Conservation (phyloP, 2,797 vertebrate species). For the Sebastes dallii region DNA sequence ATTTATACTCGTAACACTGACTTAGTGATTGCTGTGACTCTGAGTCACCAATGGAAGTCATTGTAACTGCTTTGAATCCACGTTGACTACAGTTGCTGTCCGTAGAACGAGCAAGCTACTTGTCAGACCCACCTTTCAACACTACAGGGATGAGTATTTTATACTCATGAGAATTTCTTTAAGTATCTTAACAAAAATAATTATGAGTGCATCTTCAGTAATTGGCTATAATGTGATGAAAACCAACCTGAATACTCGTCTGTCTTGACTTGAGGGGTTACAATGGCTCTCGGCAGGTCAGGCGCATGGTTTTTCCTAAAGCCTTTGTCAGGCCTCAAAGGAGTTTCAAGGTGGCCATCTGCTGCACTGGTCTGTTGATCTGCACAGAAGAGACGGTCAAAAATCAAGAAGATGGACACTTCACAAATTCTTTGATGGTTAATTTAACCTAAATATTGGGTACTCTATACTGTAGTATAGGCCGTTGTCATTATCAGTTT, state of each 20-base stretch:
- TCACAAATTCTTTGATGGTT: not conserved
- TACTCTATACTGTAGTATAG: not conserved
- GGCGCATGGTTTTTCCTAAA: not conserved
- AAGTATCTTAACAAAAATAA: not conserved
- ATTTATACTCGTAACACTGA: not conserved
- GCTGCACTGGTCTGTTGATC: slow-evolving; percentile 37
- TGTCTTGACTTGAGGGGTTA: slow-evolving; percentile 36
- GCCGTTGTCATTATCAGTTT: not conserved
- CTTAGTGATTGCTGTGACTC: not conserved
- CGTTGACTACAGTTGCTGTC: not conserved
- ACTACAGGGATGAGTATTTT: not conserved
- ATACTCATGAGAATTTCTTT: no score
- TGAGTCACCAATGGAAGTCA: not conserved
- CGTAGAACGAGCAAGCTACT: not conserved
- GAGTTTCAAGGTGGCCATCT: slow-evolving; percentile 47
- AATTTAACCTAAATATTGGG: not conserved
- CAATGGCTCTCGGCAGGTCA: slow-evolving; percentile 42
- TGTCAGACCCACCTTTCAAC: not conserved
- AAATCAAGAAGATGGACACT: not conserved
- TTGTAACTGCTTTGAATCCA: not conserved
- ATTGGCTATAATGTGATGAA: not conserved
- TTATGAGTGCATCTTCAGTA: not conserved
- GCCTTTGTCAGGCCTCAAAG: slow-evolving; percentile 11
- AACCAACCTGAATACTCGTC: slow-evolving; percentile 47
- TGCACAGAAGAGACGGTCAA: slow-evolving; percentile 7